Evolutionary conservation across 2,888 invertebrate genomes (phyloP), one percentile per base, ranked within the genome.

Genomic region (Dorcus hopei): DNA sequence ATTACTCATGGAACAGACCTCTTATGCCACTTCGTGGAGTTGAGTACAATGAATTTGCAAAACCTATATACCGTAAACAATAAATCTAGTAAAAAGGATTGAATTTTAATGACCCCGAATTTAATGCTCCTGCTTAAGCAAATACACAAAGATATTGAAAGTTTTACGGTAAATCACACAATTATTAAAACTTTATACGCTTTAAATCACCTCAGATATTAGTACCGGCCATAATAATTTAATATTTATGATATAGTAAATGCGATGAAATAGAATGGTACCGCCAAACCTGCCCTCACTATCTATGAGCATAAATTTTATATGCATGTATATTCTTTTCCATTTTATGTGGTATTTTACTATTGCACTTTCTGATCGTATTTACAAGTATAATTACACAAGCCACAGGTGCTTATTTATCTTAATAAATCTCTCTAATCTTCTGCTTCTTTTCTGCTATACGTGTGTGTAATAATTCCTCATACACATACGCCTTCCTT

Each of bases 231-330:
- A 63, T 65, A 66, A 60, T 65, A 65, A 57, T 61, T 59, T 57
- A 61, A 66, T 66, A 64, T 66, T 66, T 68, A 68, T 59, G 66
- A 68, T 68, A 67, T 58, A 62, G 63, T 65, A 64, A 67, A 65
- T 56, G 60, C 55, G 52, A 54, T 54, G 57, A 64, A 63, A 61
- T 64, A 65, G 64, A 66, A 66, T 62, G 61, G 65, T 63, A 59
- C 62, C 63, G 58, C 62, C 58, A 51, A 58, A 64, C 61, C 59
- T 57, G 58, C 58, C 19, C 61, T 62, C 57, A 59, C 61, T 58
- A 61, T 55, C 62, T 52, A 60, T 57, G 62, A 61, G 60, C 59
- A 59, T 63, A 63, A 64, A 64, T 64, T 62, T 62, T 58, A 57
- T 57, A 62, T 59, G 58, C 61, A 61, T 58, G 45, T 45, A 56